Evolutionary conservation across 1,140 invertebrate species (phyloP).

Genomic region (Eubasilissa regina): DNA sequence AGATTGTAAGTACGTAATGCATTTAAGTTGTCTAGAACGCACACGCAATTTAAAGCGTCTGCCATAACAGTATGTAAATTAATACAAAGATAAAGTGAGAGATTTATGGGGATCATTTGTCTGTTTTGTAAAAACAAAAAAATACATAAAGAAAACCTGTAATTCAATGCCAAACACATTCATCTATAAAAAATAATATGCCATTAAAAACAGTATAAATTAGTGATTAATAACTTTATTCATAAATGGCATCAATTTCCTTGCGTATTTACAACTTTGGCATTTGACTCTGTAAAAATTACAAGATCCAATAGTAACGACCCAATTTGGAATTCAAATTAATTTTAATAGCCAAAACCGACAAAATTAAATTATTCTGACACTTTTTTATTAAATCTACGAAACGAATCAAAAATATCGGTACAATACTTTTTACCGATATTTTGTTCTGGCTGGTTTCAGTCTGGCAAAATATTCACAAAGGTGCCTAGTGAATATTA

Average conservation of each 20-base stretch:
- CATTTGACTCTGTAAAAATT: slow-evolving; percentile 24
- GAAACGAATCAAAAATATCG: background rate
- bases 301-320: slow-evolving; percentile 16
- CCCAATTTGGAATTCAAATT: slow-evolving; percentile 41
- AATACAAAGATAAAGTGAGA: background rate
- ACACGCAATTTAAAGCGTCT: background rate
- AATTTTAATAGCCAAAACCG: background rate
- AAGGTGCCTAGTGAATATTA: too few species aligned
- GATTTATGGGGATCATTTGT: slow-evolving; percentile 1
- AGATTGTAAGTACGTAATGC: too few species aligned
- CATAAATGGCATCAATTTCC: slow-evolving; percentile 28
- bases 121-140: slow-evolving; percentile 2
- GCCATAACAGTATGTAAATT: background rate
- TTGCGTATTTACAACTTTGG: slow-evolving; percentile 2
- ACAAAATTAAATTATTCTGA: background rate
- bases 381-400: background rate
- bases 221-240: slow-evolving; percentile 39
- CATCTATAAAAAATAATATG: slow-evolving; percentile 1
- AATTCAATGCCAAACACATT: slow-evolving; percentile 6
- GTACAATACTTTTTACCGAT: too few species aligned
- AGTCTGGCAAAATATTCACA: too few species aligned
- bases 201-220: background rate
- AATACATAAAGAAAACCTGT: slow-evolving; percentile 12
- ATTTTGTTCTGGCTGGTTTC: too few species aligned
- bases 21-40: background rate